Base-by-base conservation (phyloP, 1,140 invertebrate genomes). In the Diorhabda sublineata region DNA sequence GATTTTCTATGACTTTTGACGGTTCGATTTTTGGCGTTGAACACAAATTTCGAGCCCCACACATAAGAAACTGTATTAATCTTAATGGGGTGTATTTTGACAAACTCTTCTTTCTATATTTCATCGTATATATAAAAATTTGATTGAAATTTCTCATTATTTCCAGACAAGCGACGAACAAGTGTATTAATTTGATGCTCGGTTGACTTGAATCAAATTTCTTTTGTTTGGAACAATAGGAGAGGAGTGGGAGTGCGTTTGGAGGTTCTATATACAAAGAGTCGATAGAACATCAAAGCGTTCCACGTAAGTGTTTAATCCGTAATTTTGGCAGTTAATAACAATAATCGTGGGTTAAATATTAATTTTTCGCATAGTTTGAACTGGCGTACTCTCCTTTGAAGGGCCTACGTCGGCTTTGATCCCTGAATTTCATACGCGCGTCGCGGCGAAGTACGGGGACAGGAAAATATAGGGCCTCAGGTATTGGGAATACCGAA, bases 321-420 rank as follows among this genome's bases (percentile, higher is more conserved):
- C 65, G 67, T 66, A 71, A 69, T 73, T 73, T 73, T 67, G 72
- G 69, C 73, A 74, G 70, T 71, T 73, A 71, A 75, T 75, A 71
- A 75, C 72, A 74, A 75, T 75, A 75, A 75, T 74, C 72, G 70
- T 69, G 68, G 70, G 70, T 71, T 63, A 75, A 71, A 74, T 75
- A 75, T 75, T 75, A 75, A 75, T 75, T 75, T 75, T 75, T 75
- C 74, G 70, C 74, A 75, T 75, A 75, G 74, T 75, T 75, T 71
- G 64, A 71, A 67, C 72, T 69, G 72, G 67, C 70, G 74, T 68
- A 61, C 70, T 74, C 74, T 74, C 74, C 74, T 75, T 74, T 74
- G 72, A 75, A 67, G 65, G 65, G 68, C 68, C 70, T 52, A 60
- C n/a, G 47, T 52, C n/a, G 42, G 45, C 69, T 72, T 74, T 74